phyloP scores from a whole-genome alignment of 92 coral and sea anemone genomes.

The Actinostola sp. region DNA sequence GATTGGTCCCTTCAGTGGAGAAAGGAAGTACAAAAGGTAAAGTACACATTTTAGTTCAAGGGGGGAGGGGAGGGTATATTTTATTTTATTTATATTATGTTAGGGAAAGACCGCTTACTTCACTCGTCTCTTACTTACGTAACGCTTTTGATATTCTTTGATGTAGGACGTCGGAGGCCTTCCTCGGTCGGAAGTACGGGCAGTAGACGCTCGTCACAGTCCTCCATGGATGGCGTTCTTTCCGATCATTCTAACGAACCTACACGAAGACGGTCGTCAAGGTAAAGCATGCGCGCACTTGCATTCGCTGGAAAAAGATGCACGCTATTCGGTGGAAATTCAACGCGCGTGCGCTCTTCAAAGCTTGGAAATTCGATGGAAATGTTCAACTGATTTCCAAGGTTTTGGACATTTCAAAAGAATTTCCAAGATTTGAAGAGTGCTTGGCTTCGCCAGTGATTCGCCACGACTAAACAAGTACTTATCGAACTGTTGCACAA shows the following conservation, averaged over 20 bases:
- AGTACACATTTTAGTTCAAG: neutral
- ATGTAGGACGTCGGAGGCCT: slow-evolving; percentile 43
- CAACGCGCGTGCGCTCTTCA: neutral
- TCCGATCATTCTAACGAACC: slow-evolving; percentile 63
- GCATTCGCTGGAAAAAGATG: no score
- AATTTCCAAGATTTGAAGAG: no score
- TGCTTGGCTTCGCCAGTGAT: no score
- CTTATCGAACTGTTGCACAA: no score
- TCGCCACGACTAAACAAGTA: no score
- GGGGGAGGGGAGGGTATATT: neutral
- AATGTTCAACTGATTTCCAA: no score
- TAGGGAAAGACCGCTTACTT: no score
- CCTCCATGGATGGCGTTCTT: slow-evolving; percentile 67
- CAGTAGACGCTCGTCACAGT: slow-evolving; percentile 85
- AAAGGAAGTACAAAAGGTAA: slow-evolving; percentile 38
- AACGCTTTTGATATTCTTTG: neutral
- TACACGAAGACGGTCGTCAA: slow-evolving; percentile 31
- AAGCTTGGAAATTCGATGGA: neutral
- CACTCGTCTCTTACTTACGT: no score
- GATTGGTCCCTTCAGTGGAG: slow-evolving; percentile 42
- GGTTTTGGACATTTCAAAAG: no score
- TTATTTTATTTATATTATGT: no score
- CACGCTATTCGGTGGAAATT: neutral
- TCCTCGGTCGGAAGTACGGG: slow-evolving; percentile 69
- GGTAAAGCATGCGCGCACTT: slow-evolving; percentile 17